Base-by-base conservation (phyloP, 2,113 vertebrate genomes). In the Macheiramphus alcinus region DNA sequence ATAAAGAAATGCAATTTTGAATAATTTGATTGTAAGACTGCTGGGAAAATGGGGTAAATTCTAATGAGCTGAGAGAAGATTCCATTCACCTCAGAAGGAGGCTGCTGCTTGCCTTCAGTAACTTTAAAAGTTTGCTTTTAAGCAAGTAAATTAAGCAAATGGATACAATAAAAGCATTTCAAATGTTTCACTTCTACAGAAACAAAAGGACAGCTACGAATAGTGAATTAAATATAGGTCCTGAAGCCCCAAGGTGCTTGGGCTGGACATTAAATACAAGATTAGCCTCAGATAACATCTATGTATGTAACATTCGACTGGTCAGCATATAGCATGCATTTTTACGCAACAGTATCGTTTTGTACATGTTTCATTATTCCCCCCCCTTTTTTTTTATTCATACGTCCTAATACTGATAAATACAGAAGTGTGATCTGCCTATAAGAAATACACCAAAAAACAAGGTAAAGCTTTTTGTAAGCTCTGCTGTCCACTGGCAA, bases 1-100 rank as follows among this genome's bases (percentile, higher is more conserved):
- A 98, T 98, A 98, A 98, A 98, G 98, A 98, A 98, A 98, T 98
- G 98, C 98, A 98, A 98, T 98, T 98, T 98, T 98, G 98, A 98
- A 98, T 98, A 98, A 98, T 98, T 98, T 98, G 98, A 98, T 98
- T 98, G 98, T 98, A 97, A 98, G 98, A 97, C 98, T 98, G 98
- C 90, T 91, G 84, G 79, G 84, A 15, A 97, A 96, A 96, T 15
- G 72, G 10, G 14, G 42, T 38, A 87, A 88, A 83, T 80, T 59
- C 40, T 92, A 85, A 97, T 75, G 80, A 97, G 78, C 76, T 26
- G 80, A 95, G 74, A 55, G 16, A 90, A 42, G 32, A 94, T 90
- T 85, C 42, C 58, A 50, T 48, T 71, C 11, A n/a, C 56, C 62
- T 45, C 29, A 45, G 86, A 25, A 76, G 62, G 48, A 72, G 25